These are phyloP conservation scores for Adoxophyes honmai DNA, from an alignment of 1,140 invertebrate genomes.

Conservation along the genomic window DNA sequence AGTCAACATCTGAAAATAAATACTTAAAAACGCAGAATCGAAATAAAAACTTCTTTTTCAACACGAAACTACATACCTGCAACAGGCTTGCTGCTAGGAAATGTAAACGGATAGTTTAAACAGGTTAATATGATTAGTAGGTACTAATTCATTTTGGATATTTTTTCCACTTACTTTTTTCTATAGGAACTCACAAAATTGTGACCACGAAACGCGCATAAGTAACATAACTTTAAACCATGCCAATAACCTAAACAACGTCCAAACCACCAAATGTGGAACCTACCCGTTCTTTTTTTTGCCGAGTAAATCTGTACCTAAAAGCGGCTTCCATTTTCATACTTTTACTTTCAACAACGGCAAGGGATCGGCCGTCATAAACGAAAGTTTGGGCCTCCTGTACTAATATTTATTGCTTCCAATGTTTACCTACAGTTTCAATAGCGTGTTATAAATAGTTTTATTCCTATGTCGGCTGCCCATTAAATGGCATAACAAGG, in stretches of 20 bases:
- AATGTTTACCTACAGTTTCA: constrained; percentile 57
- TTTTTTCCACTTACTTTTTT: too few relatives aligned
- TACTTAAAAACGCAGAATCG: not conserved
- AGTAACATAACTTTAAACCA: too few relatives aligned
- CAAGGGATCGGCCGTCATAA: constrained; percentile 46
- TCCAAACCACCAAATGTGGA: not conserved
- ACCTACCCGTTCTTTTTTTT: constrained; percentile 28
- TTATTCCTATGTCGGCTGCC: constrained; percentile 58
- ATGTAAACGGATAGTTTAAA: too few relatives aligned
- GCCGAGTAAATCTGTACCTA: constrained; percentile 41
- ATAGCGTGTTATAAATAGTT: constrained; percentile 63
- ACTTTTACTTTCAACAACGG: constrained; percentile 34
- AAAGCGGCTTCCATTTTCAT: constrained; percentile 30
- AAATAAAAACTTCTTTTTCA: not conserved
- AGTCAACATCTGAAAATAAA: too few relatives aligned
- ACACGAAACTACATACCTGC: too few relatives aligned
- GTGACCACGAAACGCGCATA: too few relatives aligned
- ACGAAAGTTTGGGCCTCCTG: constrained; percentile 43
- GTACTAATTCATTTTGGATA: too few relatives aligned
- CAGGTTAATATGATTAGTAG: too few relatives aligned
- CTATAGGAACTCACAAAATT: too few relatives aligned
- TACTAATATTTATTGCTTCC: constrained; percentile 70
- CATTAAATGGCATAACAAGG: constrained; percentile 59
- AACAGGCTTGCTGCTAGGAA: too few relatives aligned
- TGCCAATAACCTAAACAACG: not conserved